These are phyloP conservation scores for Myrmecobius fasciatus DNA, from an alignment of 2,113 vertebrate genomes.

Conservation along the genomic window DNA sequence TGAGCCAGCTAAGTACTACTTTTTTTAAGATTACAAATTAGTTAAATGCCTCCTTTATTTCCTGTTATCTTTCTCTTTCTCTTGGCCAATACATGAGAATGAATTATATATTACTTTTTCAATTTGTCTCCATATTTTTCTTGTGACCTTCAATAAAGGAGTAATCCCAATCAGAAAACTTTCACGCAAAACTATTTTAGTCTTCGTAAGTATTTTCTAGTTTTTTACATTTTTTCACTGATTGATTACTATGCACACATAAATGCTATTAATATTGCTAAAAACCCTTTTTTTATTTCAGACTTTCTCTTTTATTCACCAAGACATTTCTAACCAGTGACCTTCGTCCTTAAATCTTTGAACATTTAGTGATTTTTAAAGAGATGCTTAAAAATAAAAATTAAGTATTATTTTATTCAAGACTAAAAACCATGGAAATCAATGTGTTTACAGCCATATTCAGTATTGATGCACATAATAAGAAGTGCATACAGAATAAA, in stretches of 20 bases:
- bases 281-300: neutral
- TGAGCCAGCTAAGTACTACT: neutral
- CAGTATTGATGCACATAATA: neutral
- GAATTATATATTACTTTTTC: neutral
- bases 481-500: slow-evolving; percentile 32
- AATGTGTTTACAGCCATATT: neutral
- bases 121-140: neutral
- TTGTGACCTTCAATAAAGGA: neutral
- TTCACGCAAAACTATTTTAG: neutral
- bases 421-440: neutral
- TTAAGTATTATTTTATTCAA: neutral
- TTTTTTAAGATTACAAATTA: neutral
- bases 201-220: neutral
- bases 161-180: neutral
- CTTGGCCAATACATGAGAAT: neutral
- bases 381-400: neutral
- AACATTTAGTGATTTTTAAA: neutral
- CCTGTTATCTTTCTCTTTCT: neutral
- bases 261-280: neutral
- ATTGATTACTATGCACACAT: neutral
- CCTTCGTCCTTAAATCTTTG: neutral
- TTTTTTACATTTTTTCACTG: neutral
- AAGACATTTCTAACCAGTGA: neutral
- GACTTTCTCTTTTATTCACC: slow-evolving; percentile 19
- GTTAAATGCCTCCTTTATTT: neutral